These are phyloP conservation scores for Terrapene triunguis DNA, from an alignment of 2,113 vertebrate genomes.

Conservation along the genomic window DNA sequence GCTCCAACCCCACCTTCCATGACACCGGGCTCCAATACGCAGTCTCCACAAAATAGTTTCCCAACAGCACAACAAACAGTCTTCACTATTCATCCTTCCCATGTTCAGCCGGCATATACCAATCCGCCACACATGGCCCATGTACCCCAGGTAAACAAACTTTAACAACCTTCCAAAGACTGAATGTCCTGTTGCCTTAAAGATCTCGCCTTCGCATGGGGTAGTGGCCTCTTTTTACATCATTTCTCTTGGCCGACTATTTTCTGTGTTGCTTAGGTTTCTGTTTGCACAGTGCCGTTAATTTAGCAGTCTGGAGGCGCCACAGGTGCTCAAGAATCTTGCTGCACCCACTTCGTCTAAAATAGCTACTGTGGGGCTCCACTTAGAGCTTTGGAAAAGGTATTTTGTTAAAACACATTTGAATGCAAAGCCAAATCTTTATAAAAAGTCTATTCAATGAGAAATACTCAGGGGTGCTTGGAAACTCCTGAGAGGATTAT, in stretches of 20 bases:
- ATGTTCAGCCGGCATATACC: slow-evolving; percentile 95
- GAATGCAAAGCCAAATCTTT: not conserved
- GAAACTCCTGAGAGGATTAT: not conserved
- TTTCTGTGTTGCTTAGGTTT: slow-evolving; percentile 65
- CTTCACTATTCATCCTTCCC: slow-evolving; percentile 95
- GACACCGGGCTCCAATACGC: slow-evolving; percentile 95
- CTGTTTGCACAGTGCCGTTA: slow-evolving; percentile 68
- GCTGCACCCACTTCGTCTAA: slow-evolving; percentile 58
- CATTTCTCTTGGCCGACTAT: slow-evolving; percentile 58
- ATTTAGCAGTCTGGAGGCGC: not conserved
- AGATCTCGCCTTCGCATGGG: slow-evolving; percentile 50
- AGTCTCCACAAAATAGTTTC: slow-evolving; percentile 96
- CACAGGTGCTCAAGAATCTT: not conserved
- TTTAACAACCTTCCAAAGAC: slow-evolving; percentile 71
- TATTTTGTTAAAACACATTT: not conserved
- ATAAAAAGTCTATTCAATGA: not conserved
- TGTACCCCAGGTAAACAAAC: slow-evolving; percentile 92
- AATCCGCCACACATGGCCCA: slow-evolving; percentile 97
- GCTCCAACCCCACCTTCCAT: slow-evolving; percentile 96
- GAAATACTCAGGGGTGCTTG: not conserved
- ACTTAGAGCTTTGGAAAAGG: not conserved
- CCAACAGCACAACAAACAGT: slow-evolving; percentile 95
- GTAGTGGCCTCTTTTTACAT: slow-evolving; percentile 66
- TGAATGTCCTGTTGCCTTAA: slow-evolving; percentile 66
- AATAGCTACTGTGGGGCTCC: not conserved